Evolutionary conservation across 2,113 vertebrate species (phyloP).

Genomic region (Brachypodius melanocephalos): DNA sequence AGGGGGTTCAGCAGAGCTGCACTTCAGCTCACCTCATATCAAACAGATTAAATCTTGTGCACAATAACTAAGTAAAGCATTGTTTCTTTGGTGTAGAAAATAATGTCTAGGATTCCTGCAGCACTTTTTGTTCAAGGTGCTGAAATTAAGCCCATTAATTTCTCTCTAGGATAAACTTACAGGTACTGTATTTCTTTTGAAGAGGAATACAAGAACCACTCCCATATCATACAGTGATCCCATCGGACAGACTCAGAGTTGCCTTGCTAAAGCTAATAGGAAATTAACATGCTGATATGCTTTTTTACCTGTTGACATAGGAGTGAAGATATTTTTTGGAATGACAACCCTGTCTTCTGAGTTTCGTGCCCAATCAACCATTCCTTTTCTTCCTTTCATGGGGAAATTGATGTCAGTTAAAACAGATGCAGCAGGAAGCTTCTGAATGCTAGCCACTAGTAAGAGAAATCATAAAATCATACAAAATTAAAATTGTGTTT

Average conservation of each 20-base stretch:
- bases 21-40: background rate
- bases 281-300: background rate
- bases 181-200: background rate
- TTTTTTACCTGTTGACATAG: conserved; percentile 89
- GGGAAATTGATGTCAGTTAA: conserved; percentile 99
- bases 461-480: conserved; percentile 35
- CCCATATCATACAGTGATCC: background rate
- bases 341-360: conserved; percentile 97
- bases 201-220: background rate
- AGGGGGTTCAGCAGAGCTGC: background rate
- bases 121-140: background rate
- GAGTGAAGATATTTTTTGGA: conserved; percentile 94
- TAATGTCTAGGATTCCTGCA: background rate
- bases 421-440: conserved; percentile 93
- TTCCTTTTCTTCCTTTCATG: conserved; percentile 98
- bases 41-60: background rate
- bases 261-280: background rate
- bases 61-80: background rate
- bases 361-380: conserved; percentile 99
- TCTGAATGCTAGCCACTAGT: conserved; percentile 97
- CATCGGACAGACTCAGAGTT: background rate
- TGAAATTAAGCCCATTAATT: background rate
- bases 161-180: background rate
- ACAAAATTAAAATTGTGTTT: background rate
- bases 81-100: background rate